Percentiles rank a stretch among this genome's conserved stretches.
Evolutionary conservation across 1,140 invertebrate genomes (phyloP).

Genomic region (Trypoxylus dichotomus): DNA sequence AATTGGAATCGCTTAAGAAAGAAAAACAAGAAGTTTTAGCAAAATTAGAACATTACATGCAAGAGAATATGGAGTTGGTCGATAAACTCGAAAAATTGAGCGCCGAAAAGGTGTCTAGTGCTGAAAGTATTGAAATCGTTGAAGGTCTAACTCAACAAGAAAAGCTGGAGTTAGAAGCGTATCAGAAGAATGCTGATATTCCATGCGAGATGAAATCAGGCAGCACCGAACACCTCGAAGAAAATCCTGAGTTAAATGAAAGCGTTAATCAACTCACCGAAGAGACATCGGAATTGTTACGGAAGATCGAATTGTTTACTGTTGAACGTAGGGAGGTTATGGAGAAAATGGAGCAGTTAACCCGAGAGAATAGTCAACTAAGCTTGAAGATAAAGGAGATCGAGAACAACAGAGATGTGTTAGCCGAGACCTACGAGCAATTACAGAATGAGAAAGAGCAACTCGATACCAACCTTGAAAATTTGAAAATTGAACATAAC

Average conservation of each 20-base stretch:
- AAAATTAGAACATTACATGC: conserved; percentile 63
- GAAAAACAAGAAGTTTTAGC: conserved; percentile 60
- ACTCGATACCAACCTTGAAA: conserved; percentile 43
- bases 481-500: conserved; percentile 41
- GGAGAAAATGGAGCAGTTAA: conserved; percentile 67
- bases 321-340: conserved; percentile 67
- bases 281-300: conserved; percentile 63
- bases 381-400: conserved; percentile 58
- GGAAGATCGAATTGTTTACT: conserved; percentile 68
- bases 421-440: conserved; percentile 54
- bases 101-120: conserved; percentile 66
- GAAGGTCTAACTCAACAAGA: conserved; percentile 66
- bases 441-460: conserved; percentile 53
- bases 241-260: conserved; percentile 54
- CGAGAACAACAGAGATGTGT: conserved; percentile 61
- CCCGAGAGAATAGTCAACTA: conserved; percentile 62
- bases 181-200: conserved; percentile 47
- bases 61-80: conserved; percentile 68
- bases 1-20: conserved; percentile 59
- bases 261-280: conserved; percentile 58
- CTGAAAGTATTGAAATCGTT: conserved; percentile 71
- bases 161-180: conserved; percentile 54
- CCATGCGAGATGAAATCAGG: conserved; percentile 36
- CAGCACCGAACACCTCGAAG: conserved; percentile 41
- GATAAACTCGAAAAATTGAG: conserved; percentile 69